Evolutionary conservation across 2,797 vertebrate genomes (phyloP).

Genomic region (Acipenser transmontanus): DNA sequence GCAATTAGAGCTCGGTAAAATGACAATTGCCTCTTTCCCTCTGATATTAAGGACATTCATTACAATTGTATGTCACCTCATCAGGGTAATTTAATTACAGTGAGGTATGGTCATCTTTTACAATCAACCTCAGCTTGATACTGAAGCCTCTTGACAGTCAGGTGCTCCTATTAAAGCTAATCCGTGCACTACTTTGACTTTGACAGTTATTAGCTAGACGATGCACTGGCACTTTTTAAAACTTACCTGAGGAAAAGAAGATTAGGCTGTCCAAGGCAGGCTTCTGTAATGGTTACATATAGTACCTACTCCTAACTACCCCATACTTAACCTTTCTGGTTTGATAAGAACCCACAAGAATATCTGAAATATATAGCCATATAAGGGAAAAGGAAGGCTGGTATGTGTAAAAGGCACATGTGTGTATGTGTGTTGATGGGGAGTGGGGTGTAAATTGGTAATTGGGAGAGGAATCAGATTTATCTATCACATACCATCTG

Average conservation of each 20-base stretch:
- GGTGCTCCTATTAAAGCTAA: background rate
- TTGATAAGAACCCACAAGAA: too few species aligned
- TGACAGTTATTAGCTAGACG: background rate
- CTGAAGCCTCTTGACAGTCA: slow-evolving; percentile 1
- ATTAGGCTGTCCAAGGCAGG: background rate
- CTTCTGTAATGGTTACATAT: background rate
- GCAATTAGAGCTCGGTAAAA: slow-evolving; percentile 17
- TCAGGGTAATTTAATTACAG: slow-evolving; percentile 17
- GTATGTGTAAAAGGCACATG: too few species aligned
- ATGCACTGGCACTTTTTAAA: background rate
- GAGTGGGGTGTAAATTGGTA: background rate
- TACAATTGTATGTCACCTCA: slow-evolving; percentile 15
- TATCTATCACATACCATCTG: background rate
- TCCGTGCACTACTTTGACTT: background rate
- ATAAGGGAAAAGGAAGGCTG: too few species aligned
- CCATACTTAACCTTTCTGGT: too few species aligned
- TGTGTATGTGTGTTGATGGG: too few species aligned
- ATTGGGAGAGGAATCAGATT: background rate
- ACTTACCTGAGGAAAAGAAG: too few species aligned
- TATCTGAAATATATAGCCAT: too few species aligned
- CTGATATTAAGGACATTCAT: slow-evolving; percentile 10
- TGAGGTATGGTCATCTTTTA: background rate
- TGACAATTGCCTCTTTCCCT: background rate
- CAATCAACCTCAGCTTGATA: slow-evolving; percentile 5
- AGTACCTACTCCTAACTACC: too few species aligned